Conservation (phyloP, 2,888 invertebrate genomes). For the Gari tellinella region DNA sequence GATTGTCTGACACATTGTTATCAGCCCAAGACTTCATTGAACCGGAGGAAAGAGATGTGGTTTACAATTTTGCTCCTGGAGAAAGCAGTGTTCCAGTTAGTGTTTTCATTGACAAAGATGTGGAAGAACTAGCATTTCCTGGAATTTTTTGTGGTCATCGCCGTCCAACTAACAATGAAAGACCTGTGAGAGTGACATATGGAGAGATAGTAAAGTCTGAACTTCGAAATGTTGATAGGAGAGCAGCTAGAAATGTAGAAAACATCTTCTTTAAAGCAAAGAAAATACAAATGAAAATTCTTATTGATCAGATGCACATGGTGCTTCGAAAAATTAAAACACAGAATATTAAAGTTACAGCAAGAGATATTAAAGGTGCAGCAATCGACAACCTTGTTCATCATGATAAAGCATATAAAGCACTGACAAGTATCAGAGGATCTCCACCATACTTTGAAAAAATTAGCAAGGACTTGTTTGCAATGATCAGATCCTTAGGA, state of each 20-base stretch:
- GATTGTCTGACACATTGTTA: slow-evolving; percentile 45
- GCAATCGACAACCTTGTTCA: slow-evolving; percentile 24
- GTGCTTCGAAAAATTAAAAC: slow-evolving; percentile 49
- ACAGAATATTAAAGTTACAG: slow-evolving; percentile 32
- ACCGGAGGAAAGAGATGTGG: slow-evolving; percentile 40
- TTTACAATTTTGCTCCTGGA: slow-evolving; percentile 53
- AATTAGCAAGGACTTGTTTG: slow-evolving; percentile 61
- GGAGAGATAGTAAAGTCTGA: slow-evolving; percentile 21
- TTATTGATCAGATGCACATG: slow-evolving; percentile 46
- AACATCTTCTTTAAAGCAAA: slow-evolving; percentile 60
- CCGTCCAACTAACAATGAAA: slow-evolving; percentile 9
- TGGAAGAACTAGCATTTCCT: slow-evolving; percentile 45
- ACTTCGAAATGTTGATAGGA: slow-evolving; percentile 32
- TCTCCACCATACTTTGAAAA: slow-evolving; percentile 62
- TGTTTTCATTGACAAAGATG: slow-evolving; percentile 33
- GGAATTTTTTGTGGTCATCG: slow-evolving; percentile 23
- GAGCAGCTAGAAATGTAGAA: slow-evolving; percentile 38
- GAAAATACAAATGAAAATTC: slow-evolving; percentile 51
- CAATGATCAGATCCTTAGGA: slow-evolving; percentile 63
- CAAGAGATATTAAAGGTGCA: slow-evolving; percentile 41
- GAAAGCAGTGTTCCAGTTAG: slow-evolving; percentile 53
- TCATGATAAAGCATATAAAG: slow-evolving; percentile 51
- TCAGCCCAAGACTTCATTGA: slow-evolving; percentile 48
- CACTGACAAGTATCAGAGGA: slow-evolving; percentile 47
- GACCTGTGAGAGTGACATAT: slow-evolving; percentile 20